These are phyloP conservation scores for Melanotaenia duboulayi DNA, from an alignment of 2,113 vertebrate species.

Conservation along the genomic window DNA sequence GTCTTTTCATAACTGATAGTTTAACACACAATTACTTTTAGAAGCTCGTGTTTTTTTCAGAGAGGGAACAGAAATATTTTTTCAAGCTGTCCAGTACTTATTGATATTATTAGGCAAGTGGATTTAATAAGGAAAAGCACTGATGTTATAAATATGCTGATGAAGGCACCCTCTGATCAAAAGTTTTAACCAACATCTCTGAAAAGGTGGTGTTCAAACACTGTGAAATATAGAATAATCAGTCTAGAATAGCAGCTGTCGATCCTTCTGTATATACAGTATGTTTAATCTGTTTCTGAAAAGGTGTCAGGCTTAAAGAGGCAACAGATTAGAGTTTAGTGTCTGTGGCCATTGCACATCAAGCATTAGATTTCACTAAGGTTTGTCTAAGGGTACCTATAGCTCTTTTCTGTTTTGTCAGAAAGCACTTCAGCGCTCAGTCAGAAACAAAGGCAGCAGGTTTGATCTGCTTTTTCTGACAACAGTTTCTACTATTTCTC, in stretches of 20 bases:
- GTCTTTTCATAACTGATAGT: too few species aligned
- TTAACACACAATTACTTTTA: neutral
- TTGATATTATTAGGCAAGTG: neutral
- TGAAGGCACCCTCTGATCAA: too few species aligned
- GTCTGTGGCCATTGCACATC: neutral
- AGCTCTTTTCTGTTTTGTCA: neutral
- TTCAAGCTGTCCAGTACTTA: neutral
- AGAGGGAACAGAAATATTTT: neutral
- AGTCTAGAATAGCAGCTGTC: too few species aligned
- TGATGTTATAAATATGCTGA: too few species aligned
- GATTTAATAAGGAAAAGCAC: neutral
- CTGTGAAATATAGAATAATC: too few species aligned
- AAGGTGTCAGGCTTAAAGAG: neutral
- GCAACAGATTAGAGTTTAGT: neutral
- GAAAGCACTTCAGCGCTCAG: neutral
- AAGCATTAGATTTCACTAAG: neutral
- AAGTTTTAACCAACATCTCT: neutral
- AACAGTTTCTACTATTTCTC: slow-evolving; percentile 13
- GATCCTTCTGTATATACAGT: too few species aligned
- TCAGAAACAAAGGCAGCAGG: slow-evolving; percentile 12
- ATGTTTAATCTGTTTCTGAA: too few species aligned
- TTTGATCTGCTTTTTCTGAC: slow-evolving; percentile 6
- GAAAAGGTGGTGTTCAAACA: too few species aligned
- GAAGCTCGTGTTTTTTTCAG: neutral
- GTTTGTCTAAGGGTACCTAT: slow-evolving; percentile 1